Conservation (phyloP, 2,888 invertebrate species). For the Lycophotia porphyrea region DNA sequence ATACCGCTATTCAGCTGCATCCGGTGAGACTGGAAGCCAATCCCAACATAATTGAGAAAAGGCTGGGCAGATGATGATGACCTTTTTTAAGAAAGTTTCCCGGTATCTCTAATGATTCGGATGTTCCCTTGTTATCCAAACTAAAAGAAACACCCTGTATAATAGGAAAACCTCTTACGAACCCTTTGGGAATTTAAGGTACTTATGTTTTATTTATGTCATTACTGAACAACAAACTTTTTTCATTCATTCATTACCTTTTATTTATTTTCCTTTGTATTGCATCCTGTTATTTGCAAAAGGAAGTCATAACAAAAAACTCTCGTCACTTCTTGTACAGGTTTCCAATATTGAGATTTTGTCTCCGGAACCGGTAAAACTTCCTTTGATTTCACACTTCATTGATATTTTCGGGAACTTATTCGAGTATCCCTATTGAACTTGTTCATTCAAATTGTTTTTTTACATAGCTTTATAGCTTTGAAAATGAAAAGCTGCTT, state of each 20-base stretch:
- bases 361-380: conserved; percentile 18
- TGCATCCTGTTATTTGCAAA: not conserved
- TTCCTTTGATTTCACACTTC: conserved; percentile 58
- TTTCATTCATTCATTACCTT: not conserved
- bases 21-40: too few relatives aligned
- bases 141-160: not conserved
- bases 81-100: not conserved
- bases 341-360: conserved; percentile 28
- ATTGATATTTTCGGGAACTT: conserved; percentile 32
- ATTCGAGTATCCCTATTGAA: conserved; percentile 25
- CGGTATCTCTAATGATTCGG: not conserved
- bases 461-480: not conserved
- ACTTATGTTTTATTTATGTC: not conserved
- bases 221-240: not conserved
- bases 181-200: not conserved
- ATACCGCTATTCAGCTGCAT: too few relatives aligned
- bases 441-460: conserved; percentile 21
- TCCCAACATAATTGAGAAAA: too few relatives aligned
- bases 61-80: not conserved
- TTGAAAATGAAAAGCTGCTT: conserved; percentile 4
- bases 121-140: not conserved
- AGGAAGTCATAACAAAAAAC: not conserved
- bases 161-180: not conserved
- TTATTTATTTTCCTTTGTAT: not conserved
- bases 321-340: not conserved